phyloP scores from a whole-genome alignment of 2,888 invertebrate genomes.

The Andrena trimmerana region DNA sequence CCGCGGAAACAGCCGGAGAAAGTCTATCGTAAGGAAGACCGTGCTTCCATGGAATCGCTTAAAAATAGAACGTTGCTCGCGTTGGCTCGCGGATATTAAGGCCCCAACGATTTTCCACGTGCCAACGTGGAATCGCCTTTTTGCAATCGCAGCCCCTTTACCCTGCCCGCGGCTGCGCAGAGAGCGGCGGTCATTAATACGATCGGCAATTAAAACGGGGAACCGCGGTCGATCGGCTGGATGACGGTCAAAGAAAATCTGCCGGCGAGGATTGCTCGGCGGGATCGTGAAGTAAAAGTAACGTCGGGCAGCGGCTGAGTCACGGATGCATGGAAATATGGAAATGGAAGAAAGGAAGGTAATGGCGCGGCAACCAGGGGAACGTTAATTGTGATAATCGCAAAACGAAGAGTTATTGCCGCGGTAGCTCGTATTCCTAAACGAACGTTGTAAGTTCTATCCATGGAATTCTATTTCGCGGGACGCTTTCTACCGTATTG shows the following conservation, averaged over 20 bases:
- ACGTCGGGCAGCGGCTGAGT: slow-evolving; percentile 6
- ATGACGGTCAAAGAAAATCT: slow-evolving; percentile 7
- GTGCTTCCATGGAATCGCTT: slow-evolving; percentile 30
- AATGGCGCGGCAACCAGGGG: slow-evolving; percentile 4
- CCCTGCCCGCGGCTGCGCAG: neutral
- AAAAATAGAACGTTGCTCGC: slow-evolving; percentile 38
- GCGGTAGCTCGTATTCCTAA: neutral
- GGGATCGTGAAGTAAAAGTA: slow-evolving; percentile 21
- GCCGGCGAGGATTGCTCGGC: neutral
- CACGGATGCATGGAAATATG: slow-evolving; percentile 24
- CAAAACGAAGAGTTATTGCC: slow-evolving; percentile 3
- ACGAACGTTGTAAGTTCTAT: neutral
- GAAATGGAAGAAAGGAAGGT: slow-evolving; percentile 24
- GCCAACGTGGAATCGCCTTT: neutral
- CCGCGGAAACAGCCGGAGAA: slow-evolving; percentile 67
- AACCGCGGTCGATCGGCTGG: neutral
- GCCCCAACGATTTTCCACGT: slow-evolving; percentile 29
- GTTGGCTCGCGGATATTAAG: slow-evolving; percentile 8
- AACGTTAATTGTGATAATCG: slow-evolving; percentile 30
- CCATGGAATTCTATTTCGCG: neutral
- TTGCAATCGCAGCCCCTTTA: neutral
- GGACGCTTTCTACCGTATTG: too few relatives aligned
- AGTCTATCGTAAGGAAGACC: slow-evolving; percentile 64
- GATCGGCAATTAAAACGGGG: neutral
- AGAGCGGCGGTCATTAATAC: neutral